Conservation (phyloP, 2,888 invertebrate species). For the Melitaea athalia region DNA sequence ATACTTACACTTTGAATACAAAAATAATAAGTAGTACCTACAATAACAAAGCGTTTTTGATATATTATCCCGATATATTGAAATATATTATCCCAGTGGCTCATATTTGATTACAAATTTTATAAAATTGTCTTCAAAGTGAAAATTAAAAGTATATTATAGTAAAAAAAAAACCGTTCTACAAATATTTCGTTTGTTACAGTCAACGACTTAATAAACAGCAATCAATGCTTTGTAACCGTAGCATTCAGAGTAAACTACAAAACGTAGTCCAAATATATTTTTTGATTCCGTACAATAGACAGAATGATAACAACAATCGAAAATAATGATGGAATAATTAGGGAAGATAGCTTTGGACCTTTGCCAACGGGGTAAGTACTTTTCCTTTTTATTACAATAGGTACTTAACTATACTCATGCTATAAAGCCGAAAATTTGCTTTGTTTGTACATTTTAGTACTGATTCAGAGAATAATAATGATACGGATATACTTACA, state of each 20-base stretch:
- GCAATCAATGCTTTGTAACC: background rate
- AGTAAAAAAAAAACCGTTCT: too few relatives aligned
- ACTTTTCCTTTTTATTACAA: background rate
- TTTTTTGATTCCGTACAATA: conserved; percentile 3
- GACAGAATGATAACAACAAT: conserved; percentile 4
- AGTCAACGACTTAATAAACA: background rate
- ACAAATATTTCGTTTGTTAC: conserved; percentile 1
- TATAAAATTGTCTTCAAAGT: background rate
- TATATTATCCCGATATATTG: too few relatives aligned
- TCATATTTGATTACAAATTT: too few relatives aligned
- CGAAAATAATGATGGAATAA: conserved; percentile 13
- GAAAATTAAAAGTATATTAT: background rate
- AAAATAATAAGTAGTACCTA: too few relatives aligned
- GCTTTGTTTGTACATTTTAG: too few relatives aligned
- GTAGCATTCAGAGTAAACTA: background rate
- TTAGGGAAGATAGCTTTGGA: conserved; percentile 3
- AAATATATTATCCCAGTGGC: too few relatives aligned
- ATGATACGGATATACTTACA: too few relatives aligned
- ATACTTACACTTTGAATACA: too few relatives aligned
- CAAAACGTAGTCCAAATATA: conserved; percentile 1
- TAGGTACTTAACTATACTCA: too few relatives aligned
- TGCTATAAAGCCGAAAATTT: background rate
- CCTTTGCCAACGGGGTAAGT: conserved; percentile 2
- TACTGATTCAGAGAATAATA: too few relatives aligned
- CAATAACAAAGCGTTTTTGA: too few relatives aligned